Evolutionary conservation across 2,797 vertebrate species (phyloP).

Genomic region (Heliangelus exortis): DNA sequence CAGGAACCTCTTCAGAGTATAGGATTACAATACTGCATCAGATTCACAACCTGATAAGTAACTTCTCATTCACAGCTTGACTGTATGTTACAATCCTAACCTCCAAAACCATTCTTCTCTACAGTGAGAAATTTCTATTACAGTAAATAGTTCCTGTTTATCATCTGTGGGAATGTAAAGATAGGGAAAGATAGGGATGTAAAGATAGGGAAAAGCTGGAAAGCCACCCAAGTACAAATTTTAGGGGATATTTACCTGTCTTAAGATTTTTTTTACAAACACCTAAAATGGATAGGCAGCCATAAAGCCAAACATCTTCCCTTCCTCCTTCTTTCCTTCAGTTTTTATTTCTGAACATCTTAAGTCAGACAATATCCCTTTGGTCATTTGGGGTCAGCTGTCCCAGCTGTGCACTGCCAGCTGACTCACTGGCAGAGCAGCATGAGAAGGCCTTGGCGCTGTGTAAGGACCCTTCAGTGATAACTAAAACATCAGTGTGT

Average conservation of each 20-base stretch:
- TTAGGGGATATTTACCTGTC: neutral
- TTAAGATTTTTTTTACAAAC: neutral
- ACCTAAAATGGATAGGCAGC: neutral
- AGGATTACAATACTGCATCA: neutral
- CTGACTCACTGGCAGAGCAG: neutral
- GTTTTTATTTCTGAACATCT: neutral
- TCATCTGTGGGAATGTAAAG: neutral
- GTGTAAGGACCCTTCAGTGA: neutral
- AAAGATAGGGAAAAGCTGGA: neutral
- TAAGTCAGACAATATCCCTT: neutral
- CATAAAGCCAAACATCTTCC: rapidly evolving
- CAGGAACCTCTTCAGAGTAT: neutral
- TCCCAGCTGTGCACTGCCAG: neutral
- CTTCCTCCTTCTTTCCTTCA: neutral
- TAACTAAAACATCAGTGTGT: neutral
- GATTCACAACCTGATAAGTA: neutral
- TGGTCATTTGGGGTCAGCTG: neutral
- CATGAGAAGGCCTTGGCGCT: neutral
- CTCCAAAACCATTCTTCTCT: neutral
- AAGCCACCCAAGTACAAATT: neutral
- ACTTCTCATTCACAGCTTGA: neutral
- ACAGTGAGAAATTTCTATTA: neutral
- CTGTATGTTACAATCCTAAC: neutral
- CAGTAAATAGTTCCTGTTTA: neutral
- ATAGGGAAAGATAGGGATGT: no score